phyloP scores from a whole-genome alignment of 2,888 invertebrate species.

The Lumbricus terrestris region DNA sequence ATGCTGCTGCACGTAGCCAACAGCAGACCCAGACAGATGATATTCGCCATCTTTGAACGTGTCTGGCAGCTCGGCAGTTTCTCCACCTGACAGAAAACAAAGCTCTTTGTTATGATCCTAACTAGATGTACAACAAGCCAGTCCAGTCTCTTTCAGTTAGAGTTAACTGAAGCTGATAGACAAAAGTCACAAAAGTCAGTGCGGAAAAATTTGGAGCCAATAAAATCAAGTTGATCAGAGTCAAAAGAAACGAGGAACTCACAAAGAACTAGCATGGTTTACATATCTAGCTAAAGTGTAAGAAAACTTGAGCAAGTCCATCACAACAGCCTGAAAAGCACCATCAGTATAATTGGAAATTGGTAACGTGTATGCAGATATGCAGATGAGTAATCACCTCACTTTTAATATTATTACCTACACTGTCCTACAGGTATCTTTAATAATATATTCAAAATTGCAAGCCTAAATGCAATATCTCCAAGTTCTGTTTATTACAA shows the following conservation, averaged over 20 bases:
- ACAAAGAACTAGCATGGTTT: not conserved
- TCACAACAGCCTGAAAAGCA: not conserved
- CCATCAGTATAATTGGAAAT: too few relatives aligned
- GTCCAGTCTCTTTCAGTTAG: not conserved
- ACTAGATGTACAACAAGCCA: not conserved
- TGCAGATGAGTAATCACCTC: too few relatives aligned
- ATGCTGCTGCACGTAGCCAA: conserved; percentile 82
- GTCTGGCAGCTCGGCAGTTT: conserved; percentile 96
- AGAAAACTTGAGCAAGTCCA: not conserved
- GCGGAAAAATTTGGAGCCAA: too few relatives aligned
- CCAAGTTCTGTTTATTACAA: too few relatives aligned
- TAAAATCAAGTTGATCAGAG: not conserved
- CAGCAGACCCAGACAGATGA: conserved; percentile 85
- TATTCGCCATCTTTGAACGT: conserved; percentile 85
- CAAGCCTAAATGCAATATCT: too few relatives aligned
- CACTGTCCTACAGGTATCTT: too few relatives aligned
- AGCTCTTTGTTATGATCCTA: not conserved
- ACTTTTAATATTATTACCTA: too few relatives aligned
- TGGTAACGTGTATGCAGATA: too few relatives aligned
- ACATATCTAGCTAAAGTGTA: not conserved
- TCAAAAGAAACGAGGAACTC: not conserved
- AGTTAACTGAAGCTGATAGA: not conserved
- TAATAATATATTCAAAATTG: too few relatives aligned
- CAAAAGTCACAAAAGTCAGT: not conserved
- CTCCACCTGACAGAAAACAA: conserved; percentile 71